Evolutionary conservation across 2,888 invertebrate species (phyloP).

Genomic region (Caenorhabditis sp.): DNA sequence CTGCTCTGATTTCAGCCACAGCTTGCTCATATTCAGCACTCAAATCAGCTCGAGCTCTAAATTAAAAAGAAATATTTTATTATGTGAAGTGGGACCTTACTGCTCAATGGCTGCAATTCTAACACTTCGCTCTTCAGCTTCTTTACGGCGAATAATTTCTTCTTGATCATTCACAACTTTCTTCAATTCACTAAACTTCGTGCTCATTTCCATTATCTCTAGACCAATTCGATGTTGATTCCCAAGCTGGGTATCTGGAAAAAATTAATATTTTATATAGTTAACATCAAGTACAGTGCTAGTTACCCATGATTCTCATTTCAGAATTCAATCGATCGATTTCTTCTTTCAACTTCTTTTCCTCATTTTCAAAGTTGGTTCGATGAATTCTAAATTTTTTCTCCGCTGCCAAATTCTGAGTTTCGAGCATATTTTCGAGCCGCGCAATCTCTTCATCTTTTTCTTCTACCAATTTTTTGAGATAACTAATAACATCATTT

Average conservation of each 20-base stretch:
- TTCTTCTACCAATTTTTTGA: constrained; percentile 37
- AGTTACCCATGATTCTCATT: constrained; percentile 42
- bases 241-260: constrained; percentile 48
- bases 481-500: constrained; percentile 49
- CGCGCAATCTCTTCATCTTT: constrained; percentile 42
- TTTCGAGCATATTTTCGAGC: constrained; percentile 38
- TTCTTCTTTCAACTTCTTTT: constrained; percentile 31
- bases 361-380: constrained; percentile 19
- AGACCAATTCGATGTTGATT: constrained; percentile 49
- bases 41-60: constrained; percentile 39
- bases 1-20: constrained; percentile 29
- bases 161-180: constrained; percentile 37
- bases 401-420: constrained; percentile 20
- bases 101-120: constrained; percentile 41
- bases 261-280: not conserved
- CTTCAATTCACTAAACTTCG: constrained; percentile 32
- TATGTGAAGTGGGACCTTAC: constrained; percentile 3
- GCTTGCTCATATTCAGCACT: constrained; percentile 34
- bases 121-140: constrained; percentile 44
- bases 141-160: constrained; percentile 39
- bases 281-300: not conserved
- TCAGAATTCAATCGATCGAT: constrained; percentile 34
- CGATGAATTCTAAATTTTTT: constrained; percentile 16
- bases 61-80: constrained; percentile 6
- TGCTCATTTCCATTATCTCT: constrained; percentile 47